Base-by-base conservation (phyloP, 2,797 vertebrate genomes). In the Semotilus atromaculatus region DNA sequence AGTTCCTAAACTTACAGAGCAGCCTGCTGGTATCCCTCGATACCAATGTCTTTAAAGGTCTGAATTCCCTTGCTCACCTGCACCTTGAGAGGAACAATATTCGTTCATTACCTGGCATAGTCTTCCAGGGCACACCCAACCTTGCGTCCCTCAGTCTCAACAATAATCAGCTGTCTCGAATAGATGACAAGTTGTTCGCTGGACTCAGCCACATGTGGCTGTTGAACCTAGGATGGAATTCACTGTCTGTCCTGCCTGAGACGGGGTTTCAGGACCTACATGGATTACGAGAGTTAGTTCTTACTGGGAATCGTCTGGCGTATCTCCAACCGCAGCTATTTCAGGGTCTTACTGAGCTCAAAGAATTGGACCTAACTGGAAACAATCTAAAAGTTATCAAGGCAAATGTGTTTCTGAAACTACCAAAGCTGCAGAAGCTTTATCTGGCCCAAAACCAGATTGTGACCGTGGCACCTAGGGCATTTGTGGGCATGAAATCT, bases 221-320 rank as follows among this genome's bases (percentile, higher is more conserved):
- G 73, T 95, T 99, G 45, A 98, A 99, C 81, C 92, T 99, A 0
- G 98, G 98, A 9, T 98, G 98, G 97, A 99, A 99, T 87, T 95
- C 94, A 0, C 90, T 99, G 29, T 95, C 94, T 7, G 96, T 97
- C 48, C 92, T 99, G 51, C 98, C 98, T 0, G 97, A 99, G 85
- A 93, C 90, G 0, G 91, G 89, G 10, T 99, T 99, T 91, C 96
- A 95, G 0, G 97, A 97, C 86, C 89, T 99, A 71, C 94, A 94
- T 1, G 94, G 95, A 87, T 91, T 99, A 40, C 93, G 95, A 21
- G 98, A 99, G 92, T 94, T 99, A 53, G 92, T 98, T 55, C 93
- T 99, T 51, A 96, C 98, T 0, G 97, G 97, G n/a, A 99, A 99
- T 90, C 95, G 95, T 83, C 95, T 99, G 16, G 94, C 95, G 18